These are phyloP conservation scores for Orestias chungarensis DNA, from an alignment of 2,797 vertebrate species.

Conservation along the genomic window DNA sequence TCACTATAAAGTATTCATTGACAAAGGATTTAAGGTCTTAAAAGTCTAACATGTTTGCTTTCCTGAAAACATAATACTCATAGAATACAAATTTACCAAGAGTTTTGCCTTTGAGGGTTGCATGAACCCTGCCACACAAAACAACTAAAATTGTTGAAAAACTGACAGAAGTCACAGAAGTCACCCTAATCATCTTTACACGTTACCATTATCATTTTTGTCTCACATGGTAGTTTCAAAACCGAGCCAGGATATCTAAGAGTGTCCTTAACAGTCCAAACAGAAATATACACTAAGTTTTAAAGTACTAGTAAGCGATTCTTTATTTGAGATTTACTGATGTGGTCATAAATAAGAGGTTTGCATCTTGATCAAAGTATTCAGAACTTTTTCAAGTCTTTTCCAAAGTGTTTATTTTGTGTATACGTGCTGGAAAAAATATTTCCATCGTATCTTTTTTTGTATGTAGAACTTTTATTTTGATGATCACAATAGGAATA, in stretches of 20 bases:
- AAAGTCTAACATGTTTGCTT: too few species aligned
- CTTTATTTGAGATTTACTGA: not conserved
- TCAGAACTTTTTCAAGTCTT: not conserved
- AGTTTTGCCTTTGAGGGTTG: too few species aligned
- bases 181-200: not conserved
- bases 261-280: not conserved
- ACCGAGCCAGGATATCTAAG: not conserved
- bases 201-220: not conserved
- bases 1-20: too few species aligned
- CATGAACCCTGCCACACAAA: too few species aligned
- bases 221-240: not conserved
- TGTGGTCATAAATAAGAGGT: not conserved
- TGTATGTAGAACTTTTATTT: conserved; percentile 50
- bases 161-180: not conserved
- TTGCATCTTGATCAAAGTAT: not conserved
- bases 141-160: too few species aligned
- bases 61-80: too few species aligned
- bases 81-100: too few species aligned
- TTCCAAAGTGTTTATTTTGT: not conserved
- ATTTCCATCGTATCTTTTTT: conserved; percentile 14
- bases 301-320: not conserved
- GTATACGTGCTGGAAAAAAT: not conserved
- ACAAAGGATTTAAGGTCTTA: too few species aligned
- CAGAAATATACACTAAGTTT: not conserved
- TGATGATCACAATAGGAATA: conserved; percentile 49